Percentiles rank a stretch among this genome's conserved stretches.
phyloP scores from a whole-genome alignment of 1,140 invertebrate species.

The Drosophila ercepeae region DNA sequence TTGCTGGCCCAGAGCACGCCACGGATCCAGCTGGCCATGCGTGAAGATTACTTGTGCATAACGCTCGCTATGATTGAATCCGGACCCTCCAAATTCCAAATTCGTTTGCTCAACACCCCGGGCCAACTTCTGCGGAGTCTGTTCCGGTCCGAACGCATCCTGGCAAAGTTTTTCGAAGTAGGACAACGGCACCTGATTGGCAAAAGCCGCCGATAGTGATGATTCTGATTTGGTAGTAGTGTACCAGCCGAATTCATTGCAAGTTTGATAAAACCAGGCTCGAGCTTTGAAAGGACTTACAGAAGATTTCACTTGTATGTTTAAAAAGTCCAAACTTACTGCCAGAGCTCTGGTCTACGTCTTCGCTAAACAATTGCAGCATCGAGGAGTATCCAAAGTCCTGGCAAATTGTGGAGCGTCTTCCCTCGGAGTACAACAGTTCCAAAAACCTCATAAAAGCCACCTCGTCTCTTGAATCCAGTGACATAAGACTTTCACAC shows the following conservation, averaged over 20 bases:
- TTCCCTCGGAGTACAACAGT: constrained; percentile 38
- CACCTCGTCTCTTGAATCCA: constrained; percentile 33
- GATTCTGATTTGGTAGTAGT: constrained; percentile 80
- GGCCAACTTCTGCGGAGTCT: constrained; percentile 84
- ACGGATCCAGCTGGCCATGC: constrained; percentile 88
- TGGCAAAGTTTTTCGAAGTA: constrained; percentile 87
- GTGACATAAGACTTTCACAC: constrained; percentile 46
- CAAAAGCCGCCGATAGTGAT: constrained; percentile 84
- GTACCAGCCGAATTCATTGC: constrained; percentile 90
- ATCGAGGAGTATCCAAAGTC: constrained; percentile 68
- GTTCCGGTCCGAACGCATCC: constrained; percentile 86
- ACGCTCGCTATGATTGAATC: constrained; percentile 83
- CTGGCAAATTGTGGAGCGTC: constrained; percentile 37
- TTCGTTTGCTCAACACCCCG: constrained; percentile 85
- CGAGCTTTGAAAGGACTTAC: constrained; percentile 69
- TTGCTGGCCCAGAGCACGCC: constrained; percentile 81
- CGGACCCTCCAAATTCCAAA: constrained; percentile 85
- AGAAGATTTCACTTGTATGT: constrained; percentile 1
- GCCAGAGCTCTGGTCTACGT: constrained; percentile 34
- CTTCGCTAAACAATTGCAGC: constrained; percentile 53
- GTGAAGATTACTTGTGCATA: constrained; percentile 85
- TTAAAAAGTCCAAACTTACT: constrained; percentile 37
- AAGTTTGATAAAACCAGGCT: constrained; percentile 90
- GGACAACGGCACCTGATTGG: constrained; percentile 85
- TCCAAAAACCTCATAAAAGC: constrained; percentile 49